Evolutionary conservation across 92 coral and sea anemone genomes (phyloP).

Genomic region (Porites evermanni): DNA sequence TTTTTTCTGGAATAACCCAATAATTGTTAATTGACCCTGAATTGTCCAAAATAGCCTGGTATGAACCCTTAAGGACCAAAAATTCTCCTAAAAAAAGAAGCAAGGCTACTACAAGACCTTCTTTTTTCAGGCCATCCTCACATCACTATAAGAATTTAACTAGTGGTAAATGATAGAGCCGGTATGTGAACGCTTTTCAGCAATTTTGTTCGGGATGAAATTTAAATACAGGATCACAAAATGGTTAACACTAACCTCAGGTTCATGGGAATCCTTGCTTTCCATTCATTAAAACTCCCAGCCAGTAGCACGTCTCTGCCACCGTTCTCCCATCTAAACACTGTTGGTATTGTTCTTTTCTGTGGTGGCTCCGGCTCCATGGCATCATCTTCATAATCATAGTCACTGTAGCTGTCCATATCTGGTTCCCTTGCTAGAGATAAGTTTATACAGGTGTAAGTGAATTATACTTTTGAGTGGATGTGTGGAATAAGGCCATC

Average conservation of each 20-base stretch:
- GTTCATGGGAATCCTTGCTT: constrained; percentile 95
- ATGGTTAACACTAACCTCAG: constrained; percentile 71
- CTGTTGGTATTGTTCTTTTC: constrained; percentile 91
- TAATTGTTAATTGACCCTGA: too few relatives aligned
- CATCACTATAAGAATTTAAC: too few relatives aligned
- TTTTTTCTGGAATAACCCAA: too few relatives aligned
- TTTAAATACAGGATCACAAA: not conserved
- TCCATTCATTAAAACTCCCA: constrained; percentile 99
- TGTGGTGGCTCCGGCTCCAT: constrained; percentile 84
- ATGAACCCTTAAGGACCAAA: too few relatives aligned
- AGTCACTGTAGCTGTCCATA: constrained; percentile 53
- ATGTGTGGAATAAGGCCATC: too few relatives aligned
- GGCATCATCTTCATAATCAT: constrained; percentile 77
- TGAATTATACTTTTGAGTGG: too few relatives aligned
- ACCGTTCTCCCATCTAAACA: constrained; percentile 93
- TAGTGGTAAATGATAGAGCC: too few relatives aligned
- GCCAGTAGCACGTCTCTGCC: constrained; percentile 87
- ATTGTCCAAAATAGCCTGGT: too few relatives aligned
- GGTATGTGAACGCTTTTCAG: not conserved
- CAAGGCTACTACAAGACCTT: too few relatives aligned
- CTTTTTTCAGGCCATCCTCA: too few relatives aligned
- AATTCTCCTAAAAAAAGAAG: too few relatives aligned
- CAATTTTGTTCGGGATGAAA: too few relatives aligned
- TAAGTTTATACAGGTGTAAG: not conserved
- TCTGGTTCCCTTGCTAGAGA: constrained; percentile 67